Evolutionary conservation across 2,888 invertebrate genomes (phyloP), one percentile per base, ranked within the genome.

Genomic region (Pristionchus entomophagus): DNA sequence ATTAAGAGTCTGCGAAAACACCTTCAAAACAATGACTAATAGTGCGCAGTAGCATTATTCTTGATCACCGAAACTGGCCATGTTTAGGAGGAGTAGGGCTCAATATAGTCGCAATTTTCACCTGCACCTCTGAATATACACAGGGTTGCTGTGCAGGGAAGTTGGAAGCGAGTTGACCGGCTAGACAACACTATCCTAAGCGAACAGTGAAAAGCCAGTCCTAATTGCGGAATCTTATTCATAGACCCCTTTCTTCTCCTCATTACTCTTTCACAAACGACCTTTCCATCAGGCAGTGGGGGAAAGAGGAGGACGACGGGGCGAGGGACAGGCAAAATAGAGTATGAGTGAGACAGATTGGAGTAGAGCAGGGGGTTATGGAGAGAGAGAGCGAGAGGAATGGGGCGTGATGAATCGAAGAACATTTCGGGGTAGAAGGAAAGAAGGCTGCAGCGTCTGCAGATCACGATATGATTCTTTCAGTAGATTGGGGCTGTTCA

Each of bases 191-290:
- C 8, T 35, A 29, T 35, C 65, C 65, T 22, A 29, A 8, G 6
- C 62, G 62, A 62, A 62, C 29, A 62, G 29, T 17, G 32, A 62
- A 62, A 35, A 35, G 65, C 35, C 32, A 6, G 35, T 22, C 35
- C 35, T 65, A 32, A 65, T 65, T 19, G 35, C 19, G 19, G 17
- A 65, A 35, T 65, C 65, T 65, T 8, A 59, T 59, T 59, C 59
- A 59, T 59, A 69, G 19, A 17, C 35, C 12, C 73, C 73, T 26
- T 41, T 73, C 41, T 45, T 19, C 38, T 38, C 69, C 10, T 69
- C 69, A 69, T 69, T 69, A 73, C 73, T 73, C 73, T 73, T 41
- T 73, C 41, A 73, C 41, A 22, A 45, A 73, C 73, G 73, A 73
- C 73, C 73, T 73, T 73, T 73, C 73, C n/a, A 69, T 69, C 22